These are phyloP conservation scores for rat (Rattus norvegicus) DNA, from an alignment of 2,113 vertebrate genomes.

Conservation along the genomic window DNA sequence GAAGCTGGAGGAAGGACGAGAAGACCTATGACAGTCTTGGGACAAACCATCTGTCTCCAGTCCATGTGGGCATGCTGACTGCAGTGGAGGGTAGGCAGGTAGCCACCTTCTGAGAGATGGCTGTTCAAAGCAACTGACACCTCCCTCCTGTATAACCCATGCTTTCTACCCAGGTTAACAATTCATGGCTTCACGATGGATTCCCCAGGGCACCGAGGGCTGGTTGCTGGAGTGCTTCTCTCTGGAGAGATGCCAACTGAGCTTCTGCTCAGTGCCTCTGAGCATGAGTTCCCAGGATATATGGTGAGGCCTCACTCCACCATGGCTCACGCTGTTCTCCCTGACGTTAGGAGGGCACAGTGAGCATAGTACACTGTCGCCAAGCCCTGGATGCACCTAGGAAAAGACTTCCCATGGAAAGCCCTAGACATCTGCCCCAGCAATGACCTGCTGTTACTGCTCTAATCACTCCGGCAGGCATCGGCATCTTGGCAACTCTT, in stretches of 20 bases:
- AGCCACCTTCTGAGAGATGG: too few species aligned
- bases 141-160: background rate
- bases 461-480: background rate
- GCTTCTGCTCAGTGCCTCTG: background rate
- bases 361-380: background rate
- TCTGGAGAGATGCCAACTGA: background rate
- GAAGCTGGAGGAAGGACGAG: background rate
- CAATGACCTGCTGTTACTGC: rapidly evolving
- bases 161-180: background rate
- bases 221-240: background rate
- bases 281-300: background rate
- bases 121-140: background rate
- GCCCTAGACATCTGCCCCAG: background rate
- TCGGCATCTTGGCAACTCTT: background rate
- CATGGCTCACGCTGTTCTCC: background rate
- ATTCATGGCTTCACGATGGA: background rate
- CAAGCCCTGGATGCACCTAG: background rate
- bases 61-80: background rate
- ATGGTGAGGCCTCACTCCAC: background rate
- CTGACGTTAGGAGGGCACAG: background rate
- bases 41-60: background rate
- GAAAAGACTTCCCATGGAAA: background rate
- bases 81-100: background rate
- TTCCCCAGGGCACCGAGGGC: background rate
- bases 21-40: background rate